Conservation (phyloP, 2,113 vertebrate species). For the Argyrosomus japonicus region DNA sequence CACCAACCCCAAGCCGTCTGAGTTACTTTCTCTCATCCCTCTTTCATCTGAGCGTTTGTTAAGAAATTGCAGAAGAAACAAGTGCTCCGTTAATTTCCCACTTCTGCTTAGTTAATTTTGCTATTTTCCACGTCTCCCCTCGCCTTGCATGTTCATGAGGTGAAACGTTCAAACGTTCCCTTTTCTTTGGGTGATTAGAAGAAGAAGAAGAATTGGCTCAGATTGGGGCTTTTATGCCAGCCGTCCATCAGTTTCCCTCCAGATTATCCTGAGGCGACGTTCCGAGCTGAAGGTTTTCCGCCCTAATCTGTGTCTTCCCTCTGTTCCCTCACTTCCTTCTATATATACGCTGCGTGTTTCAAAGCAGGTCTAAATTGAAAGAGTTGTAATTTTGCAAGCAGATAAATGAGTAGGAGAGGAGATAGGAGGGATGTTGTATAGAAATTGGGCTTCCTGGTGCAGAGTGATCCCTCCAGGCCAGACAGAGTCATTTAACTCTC, state of each 20-base stretch:
- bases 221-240: conserved; percentile 47
- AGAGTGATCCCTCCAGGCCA: conserved; percentile 73
- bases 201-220: conserved; percentile 28
- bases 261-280: conserved; percentile 66
- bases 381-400: conserved; percentile 64
- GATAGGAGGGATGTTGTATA: conserved; percentile 62
- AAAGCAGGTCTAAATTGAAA: conserved; percentile 70
- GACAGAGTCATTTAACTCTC: conserved; percentile 71
- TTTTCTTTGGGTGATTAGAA: conserved; percentile 14
- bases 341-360: conserved; percentile 47
- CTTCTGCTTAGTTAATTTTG: conserved; percentile 67
- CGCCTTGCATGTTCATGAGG: conserved; percentile 47
- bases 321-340: conserved; percentile 50
- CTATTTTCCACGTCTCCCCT: conserved; percentile 41
- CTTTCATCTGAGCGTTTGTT: conserved; percentile 46
- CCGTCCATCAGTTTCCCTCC: conserved; percentile 64
- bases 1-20: conserved; percentile 19
- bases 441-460: conserved; percentile 66
- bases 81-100: conserved; percentile 43
- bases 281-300: conserved; percentile 44
- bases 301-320: conserved; percentile 62
- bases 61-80: conserved; percentile 46
- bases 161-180: conserved; percentile 50
- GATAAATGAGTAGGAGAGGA: conserved; percentile 63
- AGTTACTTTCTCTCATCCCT: conserved; percentile 40